These are phyloP conservation scores for Cistogaster globosa DNA, from an alignment of 2,888 invertebrate genomes.

Conservation along the genomic window DNA sequence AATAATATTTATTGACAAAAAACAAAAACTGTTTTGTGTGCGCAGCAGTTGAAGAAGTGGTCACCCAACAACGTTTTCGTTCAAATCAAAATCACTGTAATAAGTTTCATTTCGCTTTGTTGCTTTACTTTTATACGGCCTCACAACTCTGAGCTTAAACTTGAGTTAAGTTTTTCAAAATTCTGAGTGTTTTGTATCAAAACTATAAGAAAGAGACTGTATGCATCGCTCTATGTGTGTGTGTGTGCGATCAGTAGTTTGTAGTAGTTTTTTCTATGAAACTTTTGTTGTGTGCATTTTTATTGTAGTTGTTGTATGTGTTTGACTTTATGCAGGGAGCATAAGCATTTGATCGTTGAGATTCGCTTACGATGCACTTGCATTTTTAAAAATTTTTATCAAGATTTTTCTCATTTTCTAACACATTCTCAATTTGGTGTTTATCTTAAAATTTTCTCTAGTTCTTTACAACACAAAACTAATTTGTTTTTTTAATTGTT, in stretches of 20 bases:
- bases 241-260: not conserved
- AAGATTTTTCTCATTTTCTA: too few relatives aligned
- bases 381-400: not conserved
- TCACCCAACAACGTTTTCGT: constrained; percentile 77
- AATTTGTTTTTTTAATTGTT: too few relatives aligned
- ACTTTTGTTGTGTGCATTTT: not conserved
- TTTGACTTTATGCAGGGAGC: constrained; percentile 7
- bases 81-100: constrained; percentile 83
- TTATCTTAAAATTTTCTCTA: too few relatives aligned
- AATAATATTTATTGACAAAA: constrained; percentile 19
- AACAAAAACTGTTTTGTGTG: constrained; percentile 59
- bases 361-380: not conserved
- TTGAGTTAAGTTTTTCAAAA: constrained; percentile 70
- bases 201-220: constrained; percentile 33
- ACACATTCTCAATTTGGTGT: too few relatives aligned
- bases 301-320: not conserved
- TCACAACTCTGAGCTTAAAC: constrained; percentile 70
- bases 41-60: constrained; percentile 38
- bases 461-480: too few relatives aligned
- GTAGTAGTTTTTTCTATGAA: not conserved
- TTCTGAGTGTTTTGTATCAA: constrained; percentile 72
- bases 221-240: not conserved
- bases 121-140: constrained; percentile 82
- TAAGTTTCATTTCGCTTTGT: constrained; percentile 81
- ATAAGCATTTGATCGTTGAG: not conserved